Percentiles rank a stretch among this genome's conserved stretches.
Conservation (phyloP, 2,888 invertebrate species). For the Resseliella maxima region DNA sequence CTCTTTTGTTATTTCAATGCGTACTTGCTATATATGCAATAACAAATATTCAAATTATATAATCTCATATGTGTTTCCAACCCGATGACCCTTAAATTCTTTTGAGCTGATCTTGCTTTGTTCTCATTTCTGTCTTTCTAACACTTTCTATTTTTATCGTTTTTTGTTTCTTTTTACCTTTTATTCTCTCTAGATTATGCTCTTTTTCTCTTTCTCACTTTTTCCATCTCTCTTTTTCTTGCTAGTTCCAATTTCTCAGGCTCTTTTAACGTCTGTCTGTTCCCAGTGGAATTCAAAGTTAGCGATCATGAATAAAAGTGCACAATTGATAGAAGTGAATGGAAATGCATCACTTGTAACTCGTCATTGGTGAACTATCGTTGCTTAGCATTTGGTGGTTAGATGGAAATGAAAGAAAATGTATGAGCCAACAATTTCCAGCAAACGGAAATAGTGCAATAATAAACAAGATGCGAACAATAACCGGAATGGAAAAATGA, state of each 20-base stretch:
- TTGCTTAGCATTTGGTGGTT: background rate
- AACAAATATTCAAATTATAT: slow-evolving; percentile 18
- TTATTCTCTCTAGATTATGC: too few species aligned
- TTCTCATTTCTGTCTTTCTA: too few species aligned
- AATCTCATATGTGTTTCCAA: slow-evolving; percentile 19
- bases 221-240: too few species aligned
- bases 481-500: background rate
- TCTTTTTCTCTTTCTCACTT: too few species aligned
- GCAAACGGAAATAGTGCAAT: background rate
- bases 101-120: background rate
- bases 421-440: background rate
- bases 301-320: too few species aligned
- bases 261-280: background rate
- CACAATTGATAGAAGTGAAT: too few species aligned
- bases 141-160: too few species aligned
- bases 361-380: background rate
- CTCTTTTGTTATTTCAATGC: background rate
- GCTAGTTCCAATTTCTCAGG: too few species aligned
- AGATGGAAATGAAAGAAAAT: background rate
- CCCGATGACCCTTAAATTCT: background rate
- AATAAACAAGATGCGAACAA: slow-evolving; percentile 36
- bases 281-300: background rate
- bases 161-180: too few species aligned
- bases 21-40: background rate
- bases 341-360: background rate